Conservation (phyloP, 1,140 invertebrate species). For the Nautilus pompilius region DNA sequence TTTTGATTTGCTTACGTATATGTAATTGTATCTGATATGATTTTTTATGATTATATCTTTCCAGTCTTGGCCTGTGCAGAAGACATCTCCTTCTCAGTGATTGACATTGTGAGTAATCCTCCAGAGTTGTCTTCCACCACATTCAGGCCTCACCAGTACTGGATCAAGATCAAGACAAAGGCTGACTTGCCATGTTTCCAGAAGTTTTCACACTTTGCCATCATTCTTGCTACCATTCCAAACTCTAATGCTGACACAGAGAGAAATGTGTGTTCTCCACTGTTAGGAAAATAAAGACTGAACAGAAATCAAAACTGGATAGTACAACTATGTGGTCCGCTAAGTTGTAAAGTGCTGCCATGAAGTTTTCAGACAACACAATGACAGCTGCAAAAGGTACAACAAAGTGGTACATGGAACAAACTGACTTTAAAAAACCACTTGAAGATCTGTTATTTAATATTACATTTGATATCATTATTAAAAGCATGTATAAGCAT, state of each 20-base stretch:
- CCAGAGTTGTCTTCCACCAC: not conserved
- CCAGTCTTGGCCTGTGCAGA: not conserved
- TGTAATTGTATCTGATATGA: too few species aligned
- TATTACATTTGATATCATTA: too few species aligned
- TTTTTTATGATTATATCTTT: too few species aligned
- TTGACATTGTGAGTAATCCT: not conserved
- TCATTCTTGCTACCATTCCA: not conserved
- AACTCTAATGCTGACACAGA: constrained; percentile 6
- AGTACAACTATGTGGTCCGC: too few species aligned
- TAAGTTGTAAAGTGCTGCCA: constrained; percentile 1
- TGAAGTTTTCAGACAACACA: too few species aligned
- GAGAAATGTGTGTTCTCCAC: not conserved
- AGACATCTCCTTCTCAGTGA: not conserved
- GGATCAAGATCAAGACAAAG: not conserved
- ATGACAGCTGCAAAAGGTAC: too few species aligned
- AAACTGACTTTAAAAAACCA: too few species aligned
- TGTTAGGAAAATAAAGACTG: constrained; percentile 6
- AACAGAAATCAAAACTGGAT: not conserved
- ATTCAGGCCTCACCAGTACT: not conserved
- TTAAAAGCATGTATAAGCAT: too few species aligned
- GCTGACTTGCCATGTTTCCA: not conserved
- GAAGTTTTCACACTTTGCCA: not conserved
- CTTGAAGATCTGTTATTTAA: too few species aligned
- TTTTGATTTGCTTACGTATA: too few species aligned
- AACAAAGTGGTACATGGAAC: too few species aligned